Conservation (phyloP, 1,140 invertebrate species). For the Panagrolaimus sp. region DNA sequence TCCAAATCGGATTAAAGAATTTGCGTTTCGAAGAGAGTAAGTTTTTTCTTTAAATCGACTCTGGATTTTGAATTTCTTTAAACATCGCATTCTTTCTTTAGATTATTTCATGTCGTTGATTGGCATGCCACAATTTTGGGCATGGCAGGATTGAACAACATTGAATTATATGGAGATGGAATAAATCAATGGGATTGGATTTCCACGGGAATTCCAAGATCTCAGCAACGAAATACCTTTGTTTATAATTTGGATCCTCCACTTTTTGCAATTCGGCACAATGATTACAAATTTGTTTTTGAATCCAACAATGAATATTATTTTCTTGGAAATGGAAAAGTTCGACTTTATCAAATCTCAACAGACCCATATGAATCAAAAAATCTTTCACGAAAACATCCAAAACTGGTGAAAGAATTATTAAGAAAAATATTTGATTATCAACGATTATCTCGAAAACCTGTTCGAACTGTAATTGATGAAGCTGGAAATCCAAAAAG, state of each 20-base stretch:
- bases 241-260: constrained; percentile 51
- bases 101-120: constrained; percentile 55
- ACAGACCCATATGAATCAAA: constrained; percentile 36
- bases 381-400: constrained; percentile 32
- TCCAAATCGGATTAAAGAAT: constrained; percentile 38
- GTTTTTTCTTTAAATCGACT: constrained; percentile 25
- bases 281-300: constrained; percentile 46
- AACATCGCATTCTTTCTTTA: constrained; percentile 19
- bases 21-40: constrained; percentile 38
- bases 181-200: constrained; percentile 56
- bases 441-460: not conserved
- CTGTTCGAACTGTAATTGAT: constrained; percentile 24
- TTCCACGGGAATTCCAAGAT: constrained; percentile 21
- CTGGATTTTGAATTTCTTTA: not conserved
- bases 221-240: constrained; percentile 39
- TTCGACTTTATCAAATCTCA: constrained; percentile 28
- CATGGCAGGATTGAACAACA: constrained; percentile 37
- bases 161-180: constrained; percentile 48
- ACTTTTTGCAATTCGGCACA: constrained; percentile 44
- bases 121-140: constrained; percentile 52
- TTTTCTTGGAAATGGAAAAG: constrained; percentile 17
- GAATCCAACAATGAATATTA: constrained; percentile 34
- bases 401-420: constrained; percentile 27
- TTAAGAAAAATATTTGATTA: not conserved
- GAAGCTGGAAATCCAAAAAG: constrained; percentile 17